Evolutionary conservation across 2,797 vertebrate species (phyloP).

Genomic region (Florisuga fusca): DNA sequence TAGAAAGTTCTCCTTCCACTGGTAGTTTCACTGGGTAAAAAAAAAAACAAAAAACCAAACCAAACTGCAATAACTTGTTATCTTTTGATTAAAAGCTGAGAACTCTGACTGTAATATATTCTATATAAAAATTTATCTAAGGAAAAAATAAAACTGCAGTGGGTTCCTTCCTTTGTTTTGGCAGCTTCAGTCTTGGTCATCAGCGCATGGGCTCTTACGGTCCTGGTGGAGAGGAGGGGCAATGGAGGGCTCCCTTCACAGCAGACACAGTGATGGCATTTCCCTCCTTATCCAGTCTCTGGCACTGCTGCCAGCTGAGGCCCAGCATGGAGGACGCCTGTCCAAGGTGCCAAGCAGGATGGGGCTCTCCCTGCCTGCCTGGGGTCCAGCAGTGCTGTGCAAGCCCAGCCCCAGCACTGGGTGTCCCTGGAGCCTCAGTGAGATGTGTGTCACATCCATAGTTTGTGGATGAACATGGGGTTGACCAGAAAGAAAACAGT

Average conservation of each 20-base stretch:
- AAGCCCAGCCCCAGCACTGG: fast-evolving
- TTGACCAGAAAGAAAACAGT: not conserved
- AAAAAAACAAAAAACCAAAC: too few species aligned
- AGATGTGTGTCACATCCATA: fast-evolving
- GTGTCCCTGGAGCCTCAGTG: not conserved
- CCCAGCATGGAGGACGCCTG: fast-evolving
- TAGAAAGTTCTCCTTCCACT: slow-evolving; percentile 70
- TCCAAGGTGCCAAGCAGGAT: fast-evolving
- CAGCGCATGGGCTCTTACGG: fast-evolving
- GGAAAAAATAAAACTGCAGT: slow-evolving; percentile 79
- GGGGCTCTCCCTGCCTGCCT: fast-evolving
- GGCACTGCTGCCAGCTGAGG: fast-evolving
- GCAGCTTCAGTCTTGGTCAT: not conserved
- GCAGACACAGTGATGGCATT: fast-evolving
- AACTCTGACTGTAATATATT: slow-evolving; percentile 75
- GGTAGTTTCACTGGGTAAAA: slow-evolving; percentile 69
- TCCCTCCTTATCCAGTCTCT: not conserved
- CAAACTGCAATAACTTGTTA: slow-evolving; percentile 78
- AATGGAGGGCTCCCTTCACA: fast-evolving
- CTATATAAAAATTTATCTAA: slow-evolving; percentile 74
- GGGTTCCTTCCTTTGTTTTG: slow-evolving; percentile 60
- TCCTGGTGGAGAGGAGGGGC: fast-evolving
- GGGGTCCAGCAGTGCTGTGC: fast-evolving
- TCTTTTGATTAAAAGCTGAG: slow-evolving; percentile 76
- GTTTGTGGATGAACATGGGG: fast-evolving